Conservation (phyloP, 2,888 invertebrate species). For the Orthonevra nobilis region DNA sequence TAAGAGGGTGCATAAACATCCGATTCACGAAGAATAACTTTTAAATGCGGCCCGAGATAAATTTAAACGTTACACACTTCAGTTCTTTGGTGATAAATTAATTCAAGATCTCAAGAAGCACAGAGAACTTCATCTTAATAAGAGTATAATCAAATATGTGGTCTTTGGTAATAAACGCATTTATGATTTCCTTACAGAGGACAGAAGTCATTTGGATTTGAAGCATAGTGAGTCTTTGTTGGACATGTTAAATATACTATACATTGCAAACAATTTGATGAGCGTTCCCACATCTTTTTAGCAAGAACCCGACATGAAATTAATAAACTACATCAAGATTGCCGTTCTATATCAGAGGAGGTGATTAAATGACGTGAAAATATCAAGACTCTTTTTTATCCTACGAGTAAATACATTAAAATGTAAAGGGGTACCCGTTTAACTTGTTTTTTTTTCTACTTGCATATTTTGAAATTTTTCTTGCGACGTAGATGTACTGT, state of each 20-base stretch:
- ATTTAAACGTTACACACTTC: conserved; percentile 29
- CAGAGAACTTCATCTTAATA: not conserved
- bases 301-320: conserved; percentile 21
- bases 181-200: conserved; percentile 17
- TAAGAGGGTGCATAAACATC: no score
- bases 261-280: conserved; percentile 20
- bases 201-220: not conserved
- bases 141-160: not conserved
- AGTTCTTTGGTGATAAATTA: conserved; percentile 16
- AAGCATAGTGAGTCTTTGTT: conserved; percentile 26
- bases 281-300: conserved; percentile 14
- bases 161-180: not conserved
- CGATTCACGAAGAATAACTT: conserved; percentile 27
- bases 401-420: no score
- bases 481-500: no score
- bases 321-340: conserved; percentile 12
- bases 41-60: conserved; percentile 17
- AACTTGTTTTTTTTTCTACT: no score
- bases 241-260: not conserved
- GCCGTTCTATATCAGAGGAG: conserved; percentile 6
- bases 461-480: no score
- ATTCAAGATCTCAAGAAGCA: conserved; percentile 15
- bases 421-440: no score
- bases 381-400: not conserved
- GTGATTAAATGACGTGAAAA: conserved; percentile 6